Conservation (phyloP, 2,797 vertebrate genomes). For the Chaenodraco wilsoni region DNA sequence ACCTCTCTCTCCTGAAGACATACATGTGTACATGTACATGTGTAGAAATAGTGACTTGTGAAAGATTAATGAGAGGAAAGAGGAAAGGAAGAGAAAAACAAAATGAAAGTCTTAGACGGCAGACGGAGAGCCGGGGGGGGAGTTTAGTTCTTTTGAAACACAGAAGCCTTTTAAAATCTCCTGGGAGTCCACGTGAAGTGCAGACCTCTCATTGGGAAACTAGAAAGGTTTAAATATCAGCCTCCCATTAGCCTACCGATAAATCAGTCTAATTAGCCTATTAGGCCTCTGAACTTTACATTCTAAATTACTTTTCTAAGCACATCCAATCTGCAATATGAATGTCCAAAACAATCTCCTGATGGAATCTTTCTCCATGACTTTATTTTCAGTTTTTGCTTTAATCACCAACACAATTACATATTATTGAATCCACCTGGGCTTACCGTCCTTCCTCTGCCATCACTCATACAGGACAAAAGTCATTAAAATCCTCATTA, state of each 20-base stretch:
- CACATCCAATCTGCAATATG: not conserved
- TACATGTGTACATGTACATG: not conserved
- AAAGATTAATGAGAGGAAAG: conserved; percentile 67
- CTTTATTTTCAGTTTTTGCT: not conserved
- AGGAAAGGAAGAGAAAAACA: conserved; percentile 36
- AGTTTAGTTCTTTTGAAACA: conserved; percentile 53
- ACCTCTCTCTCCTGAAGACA: not conserved
- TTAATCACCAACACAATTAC: not conserved
- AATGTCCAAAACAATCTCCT: conserved; percentile 8
- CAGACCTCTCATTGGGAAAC: conserved; percentile 50
- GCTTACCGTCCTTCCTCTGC: not conserved
- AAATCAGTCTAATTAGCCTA: conserved; percentile 48
- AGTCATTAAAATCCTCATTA: conserved; percentile 9
- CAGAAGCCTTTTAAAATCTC: conserved; percentile 51
- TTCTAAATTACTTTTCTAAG: conserved; percentile 32
- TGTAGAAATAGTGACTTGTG: conserved; percentile 52
- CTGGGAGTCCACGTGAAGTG: conserved; percentile 47
- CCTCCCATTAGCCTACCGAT: conserved; percentile 39
- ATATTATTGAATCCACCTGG: conserved; percentile 2
- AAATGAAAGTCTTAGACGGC: conserved; percentile 62
- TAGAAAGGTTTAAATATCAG: conserved; percentile 50
- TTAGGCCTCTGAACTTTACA: conserved; percentile 44
- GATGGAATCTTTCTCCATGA: not conserved
- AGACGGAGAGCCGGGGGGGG: conserved; percentile 51
- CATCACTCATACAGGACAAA: not conserved